These are phyloP conservation scores for Nymphalis polychloros DNA, from an alignment of 2,888 invertebrate species.

Conservation along the genomic window DNA sequence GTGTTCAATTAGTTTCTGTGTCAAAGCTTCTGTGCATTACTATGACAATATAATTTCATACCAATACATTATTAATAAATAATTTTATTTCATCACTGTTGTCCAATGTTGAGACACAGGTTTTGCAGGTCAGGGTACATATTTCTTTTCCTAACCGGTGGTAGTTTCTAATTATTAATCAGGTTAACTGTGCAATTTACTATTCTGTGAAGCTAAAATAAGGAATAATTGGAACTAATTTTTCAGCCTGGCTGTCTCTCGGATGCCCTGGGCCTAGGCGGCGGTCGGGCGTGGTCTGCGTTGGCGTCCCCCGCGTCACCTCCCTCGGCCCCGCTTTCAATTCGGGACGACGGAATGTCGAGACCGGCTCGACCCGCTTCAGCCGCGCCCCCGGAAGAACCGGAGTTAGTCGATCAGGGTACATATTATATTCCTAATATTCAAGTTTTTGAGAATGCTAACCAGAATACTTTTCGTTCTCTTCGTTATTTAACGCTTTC, in stretches of 20 bases:
- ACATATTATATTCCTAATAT: background rate
- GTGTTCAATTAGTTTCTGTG: no score
- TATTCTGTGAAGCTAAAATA: background rate
- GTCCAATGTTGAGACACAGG: no score
- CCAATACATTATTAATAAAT: no score
- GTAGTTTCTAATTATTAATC: no score
- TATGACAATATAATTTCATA: no score
- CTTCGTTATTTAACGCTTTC: background rate
- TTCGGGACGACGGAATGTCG: slow-evolving; percentile 31
- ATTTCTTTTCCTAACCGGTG: no score
- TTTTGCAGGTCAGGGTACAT: no score
- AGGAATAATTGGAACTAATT: background rate
- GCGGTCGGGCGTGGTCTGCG: slow-evolving; percentile 72
- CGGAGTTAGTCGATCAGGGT: slow-evolving; percentile 64
- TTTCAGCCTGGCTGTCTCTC: slow-evolving; percentile 86
- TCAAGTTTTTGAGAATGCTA: no score
- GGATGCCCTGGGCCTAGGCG: slow-evolving; percentile 85
- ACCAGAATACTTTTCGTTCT: no score
- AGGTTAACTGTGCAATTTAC: no score
- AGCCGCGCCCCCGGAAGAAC: slow-evolving; percentile 67
- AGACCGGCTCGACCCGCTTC: slow-evolving; percentile 46
- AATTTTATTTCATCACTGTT: no score
- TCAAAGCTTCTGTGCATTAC: no score
- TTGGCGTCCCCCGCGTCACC: slow-evolving; percentile 78
- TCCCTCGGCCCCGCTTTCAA: slow-evolving; percentile 54